phyloP scores from a whole-genome alignment of 2,113 vertebrate species.

The Miniopterus natalensis region DNA sequence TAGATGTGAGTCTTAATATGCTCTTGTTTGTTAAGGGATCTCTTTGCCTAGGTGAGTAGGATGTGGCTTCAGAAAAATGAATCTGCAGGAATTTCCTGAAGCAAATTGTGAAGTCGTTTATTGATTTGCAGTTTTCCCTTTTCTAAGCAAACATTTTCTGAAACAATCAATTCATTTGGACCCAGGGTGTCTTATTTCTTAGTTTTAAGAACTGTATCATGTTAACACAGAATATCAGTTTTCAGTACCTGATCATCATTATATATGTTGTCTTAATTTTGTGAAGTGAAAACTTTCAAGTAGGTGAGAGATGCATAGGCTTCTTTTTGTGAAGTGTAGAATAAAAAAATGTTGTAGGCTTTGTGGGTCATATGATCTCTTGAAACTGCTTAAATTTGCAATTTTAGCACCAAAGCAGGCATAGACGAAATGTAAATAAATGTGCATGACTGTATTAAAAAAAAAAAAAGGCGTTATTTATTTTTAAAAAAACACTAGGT shows the following conservation, averaged over 20 bases:
- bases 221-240: background rate
- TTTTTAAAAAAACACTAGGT: background rate
- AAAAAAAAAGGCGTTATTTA: background rate
- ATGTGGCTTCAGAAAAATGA: background rate
- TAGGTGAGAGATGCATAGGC: background rate
- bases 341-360: background rate
- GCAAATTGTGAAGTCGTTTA: background rate
- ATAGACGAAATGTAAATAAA: background rate
- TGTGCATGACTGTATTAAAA: background rate
- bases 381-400: background rate
- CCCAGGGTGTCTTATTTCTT: background rate
- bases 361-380: background rate
- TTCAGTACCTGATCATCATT: background rate
- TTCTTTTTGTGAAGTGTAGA: background rate
- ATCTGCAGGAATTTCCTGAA: background rate
- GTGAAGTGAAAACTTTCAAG: background rate
- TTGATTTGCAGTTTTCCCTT: background rate
- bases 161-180: background rate
- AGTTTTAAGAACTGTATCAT: background rate
- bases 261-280: background rate
- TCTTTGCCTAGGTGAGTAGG: background rate
- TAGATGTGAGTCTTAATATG: background rate
- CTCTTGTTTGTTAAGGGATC: background rate
- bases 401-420: background rate
- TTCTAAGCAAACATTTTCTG: background rate